These are phyloP conservation scores for Bergia puertoricense DNA, from an alignment of 92 coral and sea anemone species.

Conservation along the genomic window DNA sequence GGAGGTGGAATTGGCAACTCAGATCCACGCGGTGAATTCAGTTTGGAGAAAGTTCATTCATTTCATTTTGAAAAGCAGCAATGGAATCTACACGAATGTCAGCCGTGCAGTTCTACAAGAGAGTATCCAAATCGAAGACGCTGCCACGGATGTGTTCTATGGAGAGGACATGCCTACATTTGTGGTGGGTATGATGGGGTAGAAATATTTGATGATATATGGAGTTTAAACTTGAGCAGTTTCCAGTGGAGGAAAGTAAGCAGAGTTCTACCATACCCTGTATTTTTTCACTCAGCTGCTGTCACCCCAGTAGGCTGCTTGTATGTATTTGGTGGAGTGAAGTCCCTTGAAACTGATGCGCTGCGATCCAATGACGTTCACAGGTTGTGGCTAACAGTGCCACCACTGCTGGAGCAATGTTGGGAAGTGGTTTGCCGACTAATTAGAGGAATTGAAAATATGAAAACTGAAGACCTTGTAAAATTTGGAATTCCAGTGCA, in stretches of 20 bases:
- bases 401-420: slow-evolving; percentile 69
- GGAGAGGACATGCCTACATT: slow-evolving; percentile 64
- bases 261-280: slow-evolving; percentile 77
- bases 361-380: slow-evolving; percentile 80
- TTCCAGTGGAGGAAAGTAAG: slow-evolving; percentile 81
- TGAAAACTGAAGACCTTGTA: slow-evolving; percentile 42
- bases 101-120: slow-evolving; percentile 46
- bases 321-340: slow-evolving; percentile 95
- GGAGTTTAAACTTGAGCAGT: slow-evolving; percentile 79
- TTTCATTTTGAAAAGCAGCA: slow-evolving; percentile 59
- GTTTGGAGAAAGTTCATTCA: slow-evolving; percentile 70
- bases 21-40: slow-evolving; percentile 66
- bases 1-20: slow-evolving; percentile 89
- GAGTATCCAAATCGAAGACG: slow-evolving; percentile 88
- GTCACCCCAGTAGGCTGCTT: slow-evolving; percentile 89
- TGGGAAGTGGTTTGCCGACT: slow-evolving; percentile 60
- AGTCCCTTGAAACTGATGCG: slow-evolving; percentile 59
- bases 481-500: slow-evolving; percentile 64
- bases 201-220: slow-evolving; percentile 76
- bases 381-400: slow-evolving; percentile 76
- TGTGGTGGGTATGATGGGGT: slow-evolving; percentile 91
- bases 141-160: slow-evolving; percentile 95
- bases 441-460: slow-evolving; percentile 43
- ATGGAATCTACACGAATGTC: slow-evolving; percentile 74
- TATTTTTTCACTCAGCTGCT: slow-evolving; percentile 93